phyloP scores from a whole-genome alignment of 1,140 invertebrate genomes.

The Drosophila saltans region DNA sequence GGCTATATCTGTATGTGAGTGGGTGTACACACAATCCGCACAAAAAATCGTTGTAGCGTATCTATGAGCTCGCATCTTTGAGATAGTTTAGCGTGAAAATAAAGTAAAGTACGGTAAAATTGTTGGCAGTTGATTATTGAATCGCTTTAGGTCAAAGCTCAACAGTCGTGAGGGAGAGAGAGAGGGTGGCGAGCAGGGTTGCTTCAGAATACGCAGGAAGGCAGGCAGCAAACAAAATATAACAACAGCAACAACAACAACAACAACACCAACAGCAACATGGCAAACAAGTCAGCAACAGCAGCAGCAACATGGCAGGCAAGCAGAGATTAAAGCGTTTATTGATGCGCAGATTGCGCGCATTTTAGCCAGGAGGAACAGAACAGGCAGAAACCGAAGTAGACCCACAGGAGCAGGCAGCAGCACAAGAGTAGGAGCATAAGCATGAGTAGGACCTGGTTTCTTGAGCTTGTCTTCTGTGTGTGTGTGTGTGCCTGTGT shows the following conservation, averaged over 20 bases:
- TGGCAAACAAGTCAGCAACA: constrained; percentile 47
- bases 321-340: constrained; percentile 81
- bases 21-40: constrained; percentile 72
- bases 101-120: constrained; percentile 82
- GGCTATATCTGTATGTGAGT: constrained; percentile 40
- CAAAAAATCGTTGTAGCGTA: constrained; percentile 81
- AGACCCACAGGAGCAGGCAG: constrained; percentile 27
- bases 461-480: constrained; percentile 20
- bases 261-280: constrained; percentile 47
- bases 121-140: constrained; percentile 82
- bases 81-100: constrained; percentile 82
- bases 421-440: constrained; percentile 17
- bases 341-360: constrained; percentile 81
- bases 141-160: constrained; percentile 81
- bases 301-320: constrained; percentile 52
- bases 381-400: constrained; percentile 10
- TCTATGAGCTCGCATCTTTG: constrained; percentile 80
- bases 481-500: constrained; percentile 35
- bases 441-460: background rate
- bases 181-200: constrained; percentile 13
- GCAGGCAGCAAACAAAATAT: constrained; percentile 6
- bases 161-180: constrained; percentile 44
- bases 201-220: background rate
- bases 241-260: constrained; percentile 23
- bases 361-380: constrained; percentile 78